These are phyloP conservation scores for Hucho hucho DNA, from an alignment of 2,113 vertebrate genomes.

Conservation along the genomic window DNA sequence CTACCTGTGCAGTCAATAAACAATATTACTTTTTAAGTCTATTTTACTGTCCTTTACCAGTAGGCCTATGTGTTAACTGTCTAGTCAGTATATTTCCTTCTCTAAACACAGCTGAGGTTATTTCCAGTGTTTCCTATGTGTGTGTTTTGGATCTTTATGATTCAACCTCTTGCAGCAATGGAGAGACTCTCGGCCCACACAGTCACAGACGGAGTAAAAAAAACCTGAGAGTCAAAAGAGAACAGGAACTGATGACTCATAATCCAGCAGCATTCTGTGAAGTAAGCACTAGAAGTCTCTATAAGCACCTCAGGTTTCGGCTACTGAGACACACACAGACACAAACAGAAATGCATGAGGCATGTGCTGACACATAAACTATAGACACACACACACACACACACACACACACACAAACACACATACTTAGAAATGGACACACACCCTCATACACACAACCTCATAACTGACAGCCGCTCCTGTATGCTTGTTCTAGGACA, in stretches of 20 bases:
- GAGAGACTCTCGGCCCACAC: conserved; percentile 23
- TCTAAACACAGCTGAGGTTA: not conserved
- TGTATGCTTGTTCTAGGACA: not conserved
- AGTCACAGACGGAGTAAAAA: not conserved
- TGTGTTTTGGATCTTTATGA: conserved; percentile 11
- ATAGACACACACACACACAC: not conserved
- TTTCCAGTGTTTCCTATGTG: not conserved
- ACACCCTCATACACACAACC: not conserved
- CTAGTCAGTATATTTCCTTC: not conserved
- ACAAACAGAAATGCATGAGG: not conserved
- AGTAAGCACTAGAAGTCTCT: not conserved
- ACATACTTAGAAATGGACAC: conserved; percentile 6
- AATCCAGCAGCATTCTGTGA: conserved; percentile 28
- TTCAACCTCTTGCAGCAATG: conserved; percentile 15
- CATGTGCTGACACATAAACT: not conserved
- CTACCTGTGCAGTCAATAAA: not conserved
- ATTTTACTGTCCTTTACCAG: conserved; percentile 4
- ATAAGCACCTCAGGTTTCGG: not conserved
- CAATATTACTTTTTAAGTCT: not conserved
- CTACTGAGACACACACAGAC: conserved; percentile 19
- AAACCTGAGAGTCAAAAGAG: not conserved
- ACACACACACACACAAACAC: conserved; percentile 13
- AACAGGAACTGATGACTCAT: conserved; percentile 54
- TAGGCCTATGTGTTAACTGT: not conserved
- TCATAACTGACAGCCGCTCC: conserved; percentile 3